Evolutionary conservation across 2,888 invertebrate species (phyloP).

Genomic region (Lissonota sp.): DNA sequence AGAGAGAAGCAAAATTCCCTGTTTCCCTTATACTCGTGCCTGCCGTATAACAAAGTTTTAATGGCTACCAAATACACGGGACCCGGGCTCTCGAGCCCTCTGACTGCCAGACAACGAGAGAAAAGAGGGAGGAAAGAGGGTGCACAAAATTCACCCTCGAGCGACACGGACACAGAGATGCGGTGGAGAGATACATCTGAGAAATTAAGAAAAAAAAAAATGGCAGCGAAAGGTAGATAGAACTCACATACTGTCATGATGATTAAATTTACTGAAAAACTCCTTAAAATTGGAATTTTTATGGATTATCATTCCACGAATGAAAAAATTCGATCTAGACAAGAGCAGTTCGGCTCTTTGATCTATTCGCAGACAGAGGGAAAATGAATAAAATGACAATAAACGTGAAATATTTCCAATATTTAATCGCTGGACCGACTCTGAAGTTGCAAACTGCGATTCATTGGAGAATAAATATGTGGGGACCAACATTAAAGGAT

Average conservation of each 20-base stretch:
- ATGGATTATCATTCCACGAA: neutral
- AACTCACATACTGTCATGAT: neutral
- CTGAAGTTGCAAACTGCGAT: neutral
- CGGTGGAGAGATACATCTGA: slow-evolving; percentile 8
- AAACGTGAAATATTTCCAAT: neutral
- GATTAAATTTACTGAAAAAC: too few relatives aligned
- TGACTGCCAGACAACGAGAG: slow-evolving; percentile 53
- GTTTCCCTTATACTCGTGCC: slow-evolving; percentile 57
- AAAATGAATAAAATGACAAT: neutral
- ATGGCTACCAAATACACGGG: slow-evolving; percentile 71
- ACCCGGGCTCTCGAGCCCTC: slow-evolving; percentile 42
- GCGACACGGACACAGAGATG: slow-evolving; percentile 36
- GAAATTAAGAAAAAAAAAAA: slow-evolving; percentile 10
- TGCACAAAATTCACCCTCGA: slow-evolving; percentile 60
- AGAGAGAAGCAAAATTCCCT: slow-evolving; percentile 47
- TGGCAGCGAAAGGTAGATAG: neutral
- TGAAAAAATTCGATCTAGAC: too few relatives aligned
- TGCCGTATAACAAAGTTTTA: slow-evolving; percentile 72
- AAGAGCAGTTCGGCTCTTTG: too few relatives aligned
- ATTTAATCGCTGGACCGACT: too few relatives aligned
- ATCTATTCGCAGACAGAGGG: neutral
- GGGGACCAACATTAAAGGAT: neutral
- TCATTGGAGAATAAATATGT: neutral
- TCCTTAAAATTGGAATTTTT: neutral
- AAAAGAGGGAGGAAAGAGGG: slow-evolving; percentile 31